phyloP scores from a whole-genome alignment of 53 echinoderm and acorn worm genomes.

The Mesocentrotus franciscanus region DNA sequence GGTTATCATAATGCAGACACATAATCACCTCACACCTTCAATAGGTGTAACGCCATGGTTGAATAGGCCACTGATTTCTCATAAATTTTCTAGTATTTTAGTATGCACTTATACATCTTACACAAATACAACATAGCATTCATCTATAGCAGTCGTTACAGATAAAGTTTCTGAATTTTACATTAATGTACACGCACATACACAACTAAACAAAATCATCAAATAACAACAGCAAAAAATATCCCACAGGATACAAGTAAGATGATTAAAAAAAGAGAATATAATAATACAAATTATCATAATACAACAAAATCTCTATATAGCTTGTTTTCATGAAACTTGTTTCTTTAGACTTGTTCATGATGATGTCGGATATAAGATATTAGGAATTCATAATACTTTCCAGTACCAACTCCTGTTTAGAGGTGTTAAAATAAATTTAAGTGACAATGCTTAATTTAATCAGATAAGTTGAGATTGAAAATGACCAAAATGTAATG shows the following conservation, averaged over 20 bases:
- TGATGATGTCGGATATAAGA: too few relatives aligned
- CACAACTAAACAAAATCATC: neutral
- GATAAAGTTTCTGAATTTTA: slow-evolving; percentile 31
- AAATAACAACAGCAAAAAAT: neutral
- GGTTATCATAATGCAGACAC: too few relatives aligned
- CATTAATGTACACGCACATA: slow-evolving; percentile 2
- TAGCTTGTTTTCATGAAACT: too few relatives aligned
- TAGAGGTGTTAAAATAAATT: too few relatives aligned
- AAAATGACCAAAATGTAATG: too few relatives aligned
- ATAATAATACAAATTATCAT: neutral
- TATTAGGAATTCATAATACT: neutral
- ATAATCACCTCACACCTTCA: too few relatives aligned
- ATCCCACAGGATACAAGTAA: too few relatives aligned
- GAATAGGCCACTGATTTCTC: neutral
- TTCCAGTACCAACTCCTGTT: neutral
- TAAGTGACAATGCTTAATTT: too few relatives aligned
- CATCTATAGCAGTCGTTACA: neutral
- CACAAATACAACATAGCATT: neutral
- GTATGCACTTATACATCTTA: slow-evolving; percentile 1
- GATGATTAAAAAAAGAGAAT: too few relatives aligned
- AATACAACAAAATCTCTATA: too few relatives aligned
- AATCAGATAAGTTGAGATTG: too few relatives aligned
- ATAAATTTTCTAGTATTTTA: neutral
- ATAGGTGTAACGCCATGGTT: neutral
- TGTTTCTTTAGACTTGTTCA: too few relatives aligned